Evolutionary conservation across 2,797 vertebrate genomes (phyloP).

Genomic region (Dermochelys coriacea): DNA sequence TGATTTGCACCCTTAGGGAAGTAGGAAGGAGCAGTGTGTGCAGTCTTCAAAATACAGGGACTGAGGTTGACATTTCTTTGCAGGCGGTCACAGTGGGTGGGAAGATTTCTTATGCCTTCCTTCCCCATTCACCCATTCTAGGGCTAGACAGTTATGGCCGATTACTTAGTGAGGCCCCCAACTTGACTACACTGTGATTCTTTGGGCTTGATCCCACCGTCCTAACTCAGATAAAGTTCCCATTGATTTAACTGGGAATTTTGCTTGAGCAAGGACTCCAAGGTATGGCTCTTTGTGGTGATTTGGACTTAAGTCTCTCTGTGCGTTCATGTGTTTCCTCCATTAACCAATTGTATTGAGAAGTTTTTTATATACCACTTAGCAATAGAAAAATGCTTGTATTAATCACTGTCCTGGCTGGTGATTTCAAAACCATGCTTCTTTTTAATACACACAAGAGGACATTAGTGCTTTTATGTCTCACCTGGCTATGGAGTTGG

Average conservation of each 20-base stretch:
- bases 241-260: background rate
- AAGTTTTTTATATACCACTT: background rate
- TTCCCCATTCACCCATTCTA: background rate
- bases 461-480: background rate
- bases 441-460: background rate
- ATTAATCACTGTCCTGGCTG: background rate
- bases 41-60: background rate
- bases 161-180: background rate
- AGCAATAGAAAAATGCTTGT: background rate
- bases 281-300: background rate
- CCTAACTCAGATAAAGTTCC: background rate
- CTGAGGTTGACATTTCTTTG: background rate
- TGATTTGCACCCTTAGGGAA: background rate
- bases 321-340: background rate
- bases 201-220: background rate
- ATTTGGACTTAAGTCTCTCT: background rate
- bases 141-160: background rate
- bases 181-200: background rate
- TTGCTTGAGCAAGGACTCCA: background rate
- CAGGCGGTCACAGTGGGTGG: background rate
- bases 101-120: background rate
- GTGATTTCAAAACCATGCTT: background rate
- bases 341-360: background rate
- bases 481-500: fast-evolving
- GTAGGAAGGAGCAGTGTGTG: background rate